Percentiles rank a stretch among this genome's conserved stretches.
phyloP scores from a whole-genome alignment of 2,888 invertebrate genomes.

The Drosophila ustulata region DNA sequence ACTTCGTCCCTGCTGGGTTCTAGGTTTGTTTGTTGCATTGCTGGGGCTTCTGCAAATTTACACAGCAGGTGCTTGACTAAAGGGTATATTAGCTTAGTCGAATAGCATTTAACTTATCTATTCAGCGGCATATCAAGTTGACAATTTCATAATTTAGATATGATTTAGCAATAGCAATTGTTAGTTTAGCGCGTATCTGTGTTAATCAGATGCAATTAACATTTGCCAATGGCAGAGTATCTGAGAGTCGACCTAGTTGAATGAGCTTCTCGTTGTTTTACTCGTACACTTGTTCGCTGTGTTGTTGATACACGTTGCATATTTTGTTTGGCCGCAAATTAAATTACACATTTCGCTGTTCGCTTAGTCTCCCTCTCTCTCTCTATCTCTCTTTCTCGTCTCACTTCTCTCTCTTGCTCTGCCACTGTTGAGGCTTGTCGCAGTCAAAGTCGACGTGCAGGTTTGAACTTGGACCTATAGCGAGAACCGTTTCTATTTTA shows the following conservation, averaged over 20 bases:
- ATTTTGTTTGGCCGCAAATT: conserved; percentile 69
- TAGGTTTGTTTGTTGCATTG: conserved; percentile 50
- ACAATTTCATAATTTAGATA: not conserved
- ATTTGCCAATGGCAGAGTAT: conserved; percentile 25
- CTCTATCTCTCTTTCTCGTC: not conserved
- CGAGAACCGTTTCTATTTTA: conserved; percentile 10
- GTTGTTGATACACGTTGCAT: conserved; percentile 31
- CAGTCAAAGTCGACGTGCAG: conserved; percentile 15
- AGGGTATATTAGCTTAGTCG: conserved; percentile 16
- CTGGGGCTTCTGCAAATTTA: conserved; percentile 57
- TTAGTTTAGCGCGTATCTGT: not conserved
- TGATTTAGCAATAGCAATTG: not conserved
- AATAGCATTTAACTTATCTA: not conserved
- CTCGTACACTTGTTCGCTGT: conserved; percentile 4
- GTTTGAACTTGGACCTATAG: conserved; percentile 42
- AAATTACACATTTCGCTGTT: conserved; percentile 67
- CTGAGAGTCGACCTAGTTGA: conserved; percentile 6
- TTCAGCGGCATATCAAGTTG: not conserved
- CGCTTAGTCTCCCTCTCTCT: conserved; percentile 18
- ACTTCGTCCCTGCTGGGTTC: conserved; percentile 1
- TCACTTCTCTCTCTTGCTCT: conserved; percentile 7
- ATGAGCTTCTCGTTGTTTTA: not conserved
- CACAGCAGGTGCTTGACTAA: conserved; percentile 10
- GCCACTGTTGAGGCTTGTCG: conserved; percentile 4
- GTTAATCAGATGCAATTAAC: not conserved